Conservation (phyloP, 2,113 vertebrate species). For the Phyllostomus hastatus region DNA sequence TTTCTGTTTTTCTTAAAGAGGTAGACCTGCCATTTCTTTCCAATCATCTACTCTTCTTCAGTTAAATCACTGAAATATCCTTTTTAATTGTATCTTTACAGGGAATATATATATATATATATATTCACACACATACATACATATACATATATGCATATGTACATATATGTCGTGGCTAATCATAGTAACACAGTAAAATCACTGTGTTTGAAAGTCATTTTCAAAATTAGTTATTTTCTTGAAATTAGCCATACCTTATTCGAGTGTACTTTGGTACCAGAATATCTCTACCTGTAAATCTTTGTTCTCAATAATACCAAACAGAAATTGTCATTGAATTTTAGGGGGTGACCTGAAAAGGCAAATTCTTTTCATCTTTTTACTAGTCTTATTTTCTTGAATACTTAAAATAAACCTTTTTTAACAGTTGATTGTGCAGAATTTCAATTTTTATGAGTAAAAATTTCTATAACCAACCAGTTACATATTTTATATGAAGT, state of each 20-base stretch:
- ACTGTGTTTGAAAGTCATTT: conserved; percentile 24
- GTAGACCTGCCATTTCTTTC: background rate
- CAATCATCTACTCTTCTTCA: background rate
- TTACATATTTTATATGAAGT: background rate
- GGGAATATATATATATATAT: background rate
- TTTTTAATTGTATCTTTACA: background rate
- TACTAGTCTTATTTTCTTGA: background rate
- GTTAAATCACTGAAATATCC: background rate
- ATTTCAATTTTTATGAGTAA: background rate
- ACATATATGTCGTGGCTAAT: background rate
- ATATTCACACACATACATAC: no score
- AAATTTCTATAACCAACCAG: background rate
- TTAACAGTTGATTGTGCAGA: background rate
- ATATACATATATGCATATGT: background rate
- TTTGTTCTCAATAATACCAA: background rate
- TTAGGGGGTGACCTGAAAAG: background rate
- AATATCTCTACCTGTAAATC: background rate
- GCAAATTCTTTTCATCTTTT: background rate
- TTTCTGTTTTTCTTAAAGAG: background rate
- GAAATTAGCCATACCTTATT: background rate
- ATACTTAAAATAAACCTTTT: background rate
- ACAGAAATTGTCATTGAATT: background rate
- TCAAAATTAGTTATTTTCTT: background rate
- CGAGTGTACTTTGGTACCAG: background rate
- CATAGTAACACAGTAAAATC: background rate